Evolutionary conservation across 2,113 vertebrate species (phyloP).

Genomic region (Axis porcinus): DNA sequence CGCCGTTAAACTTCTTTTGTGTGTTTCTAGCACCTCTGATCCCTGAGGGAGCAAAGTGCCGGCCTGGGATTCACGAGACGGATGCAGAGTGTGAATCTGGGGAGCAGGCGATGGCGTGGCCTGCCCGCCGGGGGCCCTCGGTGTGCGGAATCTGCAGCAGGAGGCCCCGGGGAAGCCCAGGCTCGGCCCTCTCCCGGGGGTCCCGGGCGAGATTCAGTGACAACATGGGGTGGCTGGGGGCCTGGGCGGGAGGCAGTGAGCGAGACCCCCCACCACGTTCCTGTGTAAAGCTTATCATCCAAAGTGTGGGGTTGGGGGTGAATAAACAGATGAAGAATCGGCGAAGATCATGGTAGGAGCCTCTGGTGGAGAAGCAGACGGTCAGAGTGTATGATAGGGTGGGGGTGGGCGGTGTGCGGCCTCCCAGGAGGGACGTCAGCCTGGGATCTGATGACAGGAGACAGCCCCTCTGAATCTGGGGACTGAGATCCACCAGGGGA

Average conservation of each 20-base stretch:
- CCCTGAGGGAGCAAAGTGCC: neutral
- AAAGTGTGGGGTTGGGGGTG: neutral
- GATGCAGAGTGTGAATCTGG: rapidly evolving
- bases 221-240: rapidly evolving
- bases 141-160: rapidly evolving
- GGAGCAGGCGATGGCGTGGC: rapidly evolving
- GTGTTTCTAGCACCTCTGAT: neutral
- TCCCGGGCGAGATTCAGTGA: rapidly evolving
- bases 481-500: neutral
- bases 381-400: rapidly evolving
- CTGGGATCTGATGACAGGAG: neutral
- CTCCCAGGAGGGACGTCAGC: neutral
- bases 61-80: rapidly evolving
- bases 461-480: neutral
- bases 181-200: neutral
- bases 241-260: neutral
- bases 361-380: rapidly evolving
- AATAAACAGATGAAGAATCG: neutral
- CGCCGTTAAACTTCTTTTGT: rapidly evolving
- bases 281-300: rapidly evolving
- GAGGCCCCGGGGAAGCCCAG: neutral
- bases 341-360: neutral
- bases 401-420: rapidly evolving
- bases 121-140: rapidly evolving
- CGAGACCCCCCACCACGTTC: rapidly evolving